phyloP scores from a whole-genome alignment of 2,888 invertebrate species.

The Tethea ocularis region DNA sequence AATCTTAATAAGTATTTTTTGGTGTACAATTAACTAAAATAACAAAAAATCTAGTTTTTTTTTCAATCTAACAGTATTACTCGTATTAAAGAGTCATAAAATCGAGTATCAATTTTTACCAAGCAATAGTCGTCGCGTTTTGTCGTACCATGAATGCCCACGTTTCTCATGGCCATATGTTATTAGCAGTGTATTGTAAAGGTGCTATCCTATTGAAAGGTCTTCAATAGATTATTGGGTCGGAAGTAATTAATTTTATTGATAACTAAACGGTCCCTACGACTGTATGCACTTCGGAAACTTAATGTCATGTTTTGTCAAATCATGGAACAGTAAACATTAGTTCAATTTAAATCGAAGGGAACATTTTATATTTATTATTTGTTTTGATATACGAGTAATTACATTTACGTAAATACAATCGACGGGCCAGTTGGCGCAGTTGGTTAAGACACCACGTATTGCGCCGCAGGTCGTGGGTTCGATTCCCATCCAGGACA shows the following conservation, averaged over 20 bases:
- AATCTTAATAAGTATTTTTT: too few relatives aligned
- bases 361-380: background rate
- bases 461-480: too few relatives aligned
- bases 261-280: constrained; percentile 12
- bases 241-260: constrained; percentile 20
- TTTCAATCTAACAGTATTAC: too few relatives aligned
- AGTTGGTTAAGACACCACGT: too few relatives aligned
- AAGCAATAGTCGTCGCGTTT: background rate
- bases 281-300: constrained; percentile 8
- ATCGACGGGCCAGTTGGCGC: too few relatives aligned
- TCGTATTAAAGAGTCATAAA: too few relatives aligned
- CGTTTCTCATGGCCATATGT: background rate
- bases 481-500: too few relatives aligned
- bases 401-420: too few relatives aligned
- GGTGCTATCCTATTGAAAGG: constrained; percentile 7
- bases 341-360: background rate
- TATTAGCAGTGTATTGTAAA: constrained; percentile 1
- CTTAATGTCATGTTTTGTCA: background rate
- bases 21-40: too few relatives aligned
- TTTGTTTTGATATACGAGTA: background rate
- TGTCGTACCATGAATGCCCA: background rate
- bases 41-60: too few relatives aligned
- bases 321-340: background rate
- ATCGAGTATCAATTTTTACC: too few relatives aligned
- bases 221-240: constrained; percentile 5